Conservation (phyloP, 2,797 vertebrate genomes). For the Kryptolebias ocellatus region DNA sequence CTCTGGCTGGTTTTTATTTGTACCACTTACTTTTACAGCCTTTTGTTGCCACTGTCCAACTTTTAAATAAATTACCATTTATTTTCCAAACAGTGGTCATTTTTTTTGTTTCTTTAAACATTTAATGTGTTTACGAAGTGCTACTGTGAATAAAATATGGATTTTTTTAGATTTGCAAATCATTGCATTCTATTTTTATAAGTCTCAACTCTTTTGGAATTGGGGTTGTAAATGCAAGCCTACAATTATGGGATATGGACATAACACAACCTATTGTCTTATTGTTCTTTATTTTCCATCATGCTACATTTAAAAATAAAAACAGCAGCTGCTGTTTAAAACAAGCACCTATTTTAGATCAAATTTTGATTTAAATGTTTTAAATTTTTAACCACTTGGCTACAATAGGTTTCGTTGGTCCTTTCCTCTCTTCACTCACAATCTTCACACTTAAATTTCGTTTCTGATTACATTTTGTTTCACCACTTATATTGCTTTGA, state of each 20-base stretch:
- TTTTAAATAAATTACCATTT: too few species aligned
- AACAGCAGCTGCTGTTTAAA: not conserved
- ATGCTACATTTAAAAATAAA: slow-evolving; percentile 4
- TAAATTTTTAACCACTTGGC: not conserved
- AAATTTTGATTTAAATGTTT: slow-evolving; percentile 9
- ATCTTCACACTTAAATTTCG: slow-evolving; percentile 25
- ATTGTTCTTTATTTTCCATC: slow-evolving; percentile 13
- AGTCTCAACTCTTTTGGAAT: too few species aligned
- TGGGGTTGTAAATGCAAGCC: not conserved
- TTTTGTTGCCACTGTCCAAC: too few species aligned
- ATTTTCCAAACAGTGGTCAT: too few species aligned
- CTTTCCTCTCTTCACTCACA: slow-evolving; percentile 9
- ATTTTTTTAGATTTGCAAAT: too few species aligned
- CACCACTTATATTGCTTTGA: slow-evolving; percentile 1
- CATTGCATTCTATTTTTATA: too few species aligned
- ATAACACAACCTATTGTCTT: slow-evolving; percentile 33
- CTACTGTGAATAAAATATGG: too few species aligned
- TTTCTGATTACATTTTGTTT: slow-evolving; percentile 7
- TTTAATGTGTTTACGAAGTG: too few species aligned
- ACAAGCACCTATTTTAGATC: not conserved
- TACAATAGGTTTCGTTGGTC: slow-evolving; percentile 37
- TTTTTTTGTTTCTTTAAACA: too few species aligned
- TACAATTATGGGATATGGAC: slow-evolving; percentile 16
- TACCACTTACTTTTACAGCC: too few species aligned
- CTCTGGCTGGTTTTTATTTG: too few species aligned